Percentiles rank a stretch among this genome's conserved stretches.
Conservation (phyloP, 2,113 vertebrate species). For the Brachyhypopomus occidentalis region DNA sequence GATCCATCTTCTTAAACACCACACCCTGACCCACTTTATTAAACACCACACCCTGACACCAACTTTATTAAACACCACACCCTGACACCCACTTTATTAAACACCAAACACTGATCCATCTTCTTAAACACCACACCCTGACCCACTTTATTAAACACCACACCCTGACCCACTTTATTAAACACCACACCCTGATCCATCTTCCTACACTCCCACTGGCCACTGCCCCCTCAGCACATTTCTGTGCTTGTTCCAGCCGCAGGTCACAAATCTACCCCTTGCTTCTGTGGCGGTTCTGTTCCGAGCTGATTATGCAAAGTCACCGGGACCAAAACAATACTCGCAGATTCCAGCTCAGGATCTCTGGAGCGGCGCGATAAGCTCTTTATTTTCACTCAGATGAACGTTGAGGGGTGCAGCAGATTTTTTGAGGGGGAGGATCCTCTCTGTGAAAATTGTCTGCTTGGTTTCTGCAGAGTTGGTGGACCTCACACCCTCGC, state of each 20-base stretch:
- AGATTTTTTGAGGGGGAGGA: background rate
- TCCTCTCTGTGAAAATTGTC: background rate
- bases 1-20: too few species aligned
- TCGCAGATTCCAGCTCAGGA: slow-evolving; percentile 9
- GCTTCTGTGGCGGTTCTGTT: background rate
- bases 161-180: too few species aligned
- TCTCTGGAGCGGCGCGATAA: slow-evolving; percentile 5
- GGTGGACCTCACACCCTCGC: background rate
- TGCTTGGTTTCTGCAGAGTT: background rate
- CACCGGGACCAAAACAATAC: slow-evolving; percentile 11
- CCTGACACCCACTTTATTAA: too few species aligned
- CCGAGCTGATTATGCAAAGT: background rate
- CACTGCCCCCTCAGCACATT: background rate
- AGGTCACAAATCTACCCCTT: slow-evolving; percentile 9
- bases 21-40: too few species aligned
- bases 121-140: too few species aligned
- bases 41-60: too few species aligned
- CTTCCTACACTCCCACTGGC: background rate
- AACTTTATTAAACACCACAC: too few species aligned
- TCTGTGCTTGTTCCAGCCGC: background rate
- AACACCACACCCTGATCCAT: too few species aligned
- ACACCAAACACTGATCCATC: too few species aligned
- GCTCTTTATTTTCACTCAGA: slow-evolving; percentile 22
- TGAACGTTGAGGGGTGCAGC: background rate
- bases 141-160: too few species aligned